Evolutionary conservation across 2,797 vertebrate species (phyloP), one percentile per base, ranked within the genome.

Genomic region (Protosalanx chinensis): DNA sequence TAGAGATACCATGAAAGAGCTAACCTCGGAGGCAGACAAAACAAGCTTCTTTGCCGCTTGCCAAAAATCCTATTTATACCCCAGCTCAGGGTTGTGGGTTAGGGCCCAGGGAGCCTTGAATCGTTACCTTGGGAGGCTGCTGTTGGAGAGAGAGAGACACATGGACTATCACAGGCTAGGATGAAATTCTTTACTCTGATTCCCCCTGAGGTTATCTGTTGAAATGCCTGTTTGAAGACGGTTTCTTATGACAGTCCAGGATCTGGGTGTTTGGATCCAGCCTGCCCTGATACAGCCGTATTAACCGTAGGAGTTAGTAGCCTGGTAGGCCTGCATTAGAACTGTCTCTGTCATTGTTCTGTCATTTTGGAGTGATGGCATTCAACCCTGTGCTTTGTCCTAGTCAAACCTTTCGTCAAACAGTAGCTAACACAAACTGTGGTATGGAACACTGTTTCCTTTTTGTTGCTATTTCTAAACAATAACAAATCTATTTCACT

Each of bases 41-140:
- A 13, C 63, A 64, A 7, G 41, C 41, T 46, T 46, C 41, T 46
- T 46, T 46, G 41, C 41, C 13, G 35, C 10, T 46, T 46, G 41
- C 41, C 41, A 46, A 2, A 8, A 46, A 46, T 46, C 41, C 23
- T 61, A 3, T 49, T 70, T 49, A 23, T 62, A 29, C 6, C 59
- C 35, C 27, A 29, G 8, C 8, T 18, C 0, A 12, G n/a, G 63
- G 33, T 64, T 18, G 15, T 7, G 33, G 33, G 63, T 15, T 4
- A 33, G 60, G 33, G 46, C 29, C 27, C 18, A 23, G 64, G 64
- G 30, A 27, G 46, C 61, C 32, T 56, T 57, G 61, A 71, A n/a
- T 29, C 46, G 27, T 33, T 46, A 64, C 13, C 7, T 16, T 35
- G 15, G 18, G 8, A 30, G 20, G 59, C n/a, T 3, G 5, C 15